Evolutionary conservation across 2,797 vertebrate species (phyloP).

Genomic region (Hylomyscus alleni): DNA sequence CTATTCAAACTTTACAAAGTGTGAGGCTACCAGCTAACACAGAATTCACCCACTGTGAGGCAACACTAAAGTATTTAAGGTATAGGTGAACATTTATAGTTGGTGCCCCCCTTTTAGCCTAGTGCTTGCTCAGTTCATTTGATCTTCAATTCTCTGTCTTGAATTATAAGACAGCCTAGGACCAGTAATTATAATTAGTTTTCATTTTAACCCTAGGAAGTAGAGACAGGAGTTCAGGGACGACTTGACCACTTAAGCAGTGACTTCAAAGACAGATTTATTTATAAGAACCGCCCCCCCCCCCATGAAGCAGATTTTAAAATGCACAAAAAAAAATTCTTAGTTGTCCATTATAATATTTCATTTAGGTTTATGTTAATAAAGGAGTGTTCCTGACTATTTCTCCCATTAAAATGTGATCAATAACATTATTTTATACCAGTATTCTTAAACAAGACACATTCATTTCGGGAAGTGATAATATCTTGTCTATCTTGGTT

Average conservation of each 20-base stretch:
- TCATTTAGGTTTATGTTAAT: conserved; percentile 5
- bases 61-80: background rate
- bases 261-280: background rate
- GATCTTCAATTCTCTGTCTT: background rate
- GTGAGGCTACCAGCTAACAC: background rate
- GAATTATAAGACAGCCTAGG: conserved; percentile 28
- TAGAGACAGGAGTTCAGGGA: background rate
- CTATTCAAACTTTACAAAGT: conserved; percentile 50
- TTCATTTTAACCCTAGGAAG: background rate
- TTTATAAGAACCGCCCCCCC: background rate
- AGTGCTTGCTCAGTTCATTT: background rate
- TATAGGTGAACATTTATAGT: background rate
- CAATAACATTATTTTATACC: background rate
- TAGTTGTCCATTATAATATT: background rate
- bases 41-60: background rate
- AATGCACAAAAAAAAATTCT: conserved; percentile 1
- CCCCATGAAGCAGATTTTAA: background rate
- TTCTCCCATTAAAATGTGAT: background rate
- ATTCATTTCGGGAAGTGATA: background rate
- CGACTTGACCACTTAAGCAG: background rate
- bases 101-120: background rate
- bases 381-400: background rate
- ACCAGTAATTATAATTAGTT: background rate
- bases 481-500: background rate
- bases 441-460: background rate